Conservation (phyloP, 2,888 invertebrate genomes). For the Agrochola circellaris region DNA sequence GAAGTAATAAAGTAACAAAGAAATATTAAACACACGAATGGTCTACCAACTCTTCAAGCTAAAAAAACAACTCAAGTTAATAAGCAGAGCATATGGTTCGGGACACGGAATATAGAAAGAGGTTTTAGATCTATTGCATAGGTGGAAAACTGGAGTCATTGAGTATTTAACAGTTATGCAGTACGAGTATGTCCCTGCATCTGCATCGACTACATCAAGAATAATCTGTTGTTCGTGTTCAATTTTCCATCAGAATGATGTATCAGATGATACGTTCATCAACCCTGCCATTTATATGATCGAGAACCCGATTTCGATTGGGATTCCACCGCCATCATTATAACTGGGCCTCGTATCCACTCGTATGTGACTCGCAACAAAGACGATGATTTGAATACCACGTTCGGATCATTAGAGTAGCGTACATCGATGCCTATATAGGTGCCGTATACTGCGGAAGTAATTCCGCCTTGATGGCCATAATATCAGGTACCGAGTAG, state of each 20-base stretch:
- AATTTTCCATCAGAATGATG: constrained; percentile 21
- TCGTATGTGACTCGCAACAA: constrained; percentile 39
- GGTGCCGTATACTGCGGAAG: constrained; percentile 57
- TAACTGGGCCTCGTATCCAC: constrained; percentile 36
- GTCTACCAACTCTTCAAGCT: not conserved
- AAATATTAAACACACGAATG: constrained; percentile 16
- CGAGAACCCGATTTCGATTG: constrained; percentile 24
- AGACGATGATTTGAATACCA: constrained; percentile 54
- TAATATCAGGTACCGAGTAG: constrained; percentile 46
- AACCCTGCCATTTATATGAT: constrained; percentile 46
- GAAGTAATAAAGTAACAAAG: constrained; percentile 28
- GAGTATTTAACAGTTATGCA: not conserved
- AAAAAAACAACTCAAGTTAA: not conserved
- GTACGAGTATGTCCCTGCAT: not conserved
- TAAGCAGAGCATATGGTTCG: not conserved
- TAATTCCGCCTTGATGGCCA: constrained; percentile 50
- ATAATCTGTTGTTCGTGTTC: constrained; percentile 23
- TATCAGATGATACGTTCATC: constrained; percentile 16
- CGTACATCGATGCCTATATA: constrained; percentile 26
- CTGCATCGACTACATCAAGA: not conserved
- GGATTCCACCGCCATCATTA: constrained; percentile 42
- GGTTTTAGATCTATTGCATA: not conserved
- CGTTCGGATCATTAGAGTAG: constrained; percentile 44
- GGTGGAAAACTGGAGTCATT: not conserved
- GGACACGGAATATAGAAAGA: not conserved